These are phyloP conservation scores for Hyalella azteca DNA, from an alignment of 2,888 invertebrate genomes.

Conservation along the genomic window DNA sequence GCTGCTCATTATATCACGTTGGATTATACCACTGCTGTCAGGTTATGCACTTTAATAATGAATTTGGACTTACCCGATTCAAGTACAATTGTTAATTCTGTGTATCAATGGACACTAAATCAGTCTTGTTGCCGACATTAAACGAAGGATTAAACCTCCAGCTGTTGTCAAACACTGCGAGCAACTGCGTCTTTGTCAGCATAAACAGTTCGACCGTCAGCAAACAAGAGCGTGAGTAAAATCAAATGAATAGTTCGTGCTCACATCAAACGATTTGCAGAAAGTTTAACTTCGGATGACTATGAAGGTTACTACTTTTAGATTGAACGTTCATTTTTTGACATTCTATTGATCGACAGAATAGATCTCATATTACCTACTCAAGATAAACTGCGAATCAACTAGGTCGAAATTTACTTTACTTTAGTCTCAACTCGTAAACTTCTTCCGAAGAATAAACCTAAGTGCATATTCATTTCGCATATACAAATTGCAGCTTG, in stretches of 20 bases:
- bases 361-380: background rate
- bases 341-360: background rate
- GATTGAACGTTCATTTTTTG: background rate
- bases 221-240: no score
- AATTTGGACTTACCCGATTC: background rate
- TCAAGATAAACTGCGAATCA: background rate
- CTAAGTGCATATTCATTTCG: background rate
- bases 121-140: no score
- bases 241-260: no score
- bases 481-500: constrained; percentile 1
- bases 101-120: background rate
- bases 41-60: background rate
- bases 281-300: no score
- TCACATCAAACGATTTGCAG: no score
- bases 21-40: background rate
- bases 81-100: background rate
- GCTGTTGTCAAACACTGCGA: no score
- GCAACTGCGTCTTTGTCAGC: no score
- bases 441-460: background rate
- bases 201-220: no score
- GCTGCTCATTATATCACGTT: background rate
- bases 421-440: background rate
- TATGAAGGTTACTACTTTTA: background rate
- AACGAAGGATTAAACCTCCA: background rate
- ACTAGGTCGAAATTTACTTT: background rate